A percentile compares a stretch with the other conserved stretches of the same genome.
Conservation (phyloP, 1,140 invertebrate genomes). For the Phenacoccus solenopsis region DNA sequence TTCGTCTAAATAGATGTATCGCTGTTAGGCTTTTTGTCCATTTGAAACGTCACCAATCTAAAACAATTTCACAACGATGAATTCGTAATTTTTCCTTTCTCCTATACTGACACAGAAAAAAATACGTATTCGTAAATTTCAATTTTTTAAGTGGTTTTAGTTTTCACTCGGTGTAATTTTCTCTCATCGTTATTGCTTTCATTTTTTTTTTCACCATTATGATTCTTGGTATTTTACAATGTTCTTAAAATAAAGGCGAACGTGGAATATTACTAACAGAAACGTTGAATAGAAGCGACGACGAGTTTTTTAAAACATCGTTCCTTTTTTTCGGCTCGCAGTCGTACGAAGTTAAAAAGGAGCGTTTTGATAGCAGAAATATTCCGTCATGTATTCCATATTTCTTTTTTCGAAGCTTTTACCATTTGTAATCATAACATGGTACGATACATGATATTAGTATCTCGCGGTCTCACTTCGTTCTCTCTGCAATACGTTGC, state of each 20-base stretch:
- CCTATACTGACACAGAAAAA: neutral
- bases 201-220: neutral
- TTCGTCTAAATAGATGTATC: neutral
- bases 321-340: neutral
- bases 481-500: neutral
- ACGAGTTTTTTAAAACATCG: neutral
- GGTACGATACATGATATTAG: constrained; percentile 4
- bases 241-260: neutral
- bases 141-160: neutral
- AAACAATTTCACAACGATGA: too few relatives aligned
- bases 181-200: neutral
- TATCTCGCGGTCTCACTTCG: neutral
- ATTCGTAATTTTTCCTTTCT: too few relatives aligned
- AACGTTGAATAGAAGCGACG: neutral
- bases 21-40: too few relatives aligned
- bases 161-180: neutral
- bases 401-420: neutral
- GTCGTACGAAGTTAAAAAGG: neutral
- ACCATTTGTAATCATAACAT: constrained; percentile 4
- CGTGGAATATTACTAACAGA: neutral
- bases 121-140: neutral
- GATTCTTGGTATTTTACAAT: neutral
- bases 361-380: neutral
- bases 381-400: neutral
- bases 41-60: too few relatives aligned